A percentile compares a stretch with the other conserved stretches of the same genome.
phyloP scores from a whole-genome alignment of 2,797 vertebrate species.

The Sciurus carolinensis region DNA sequence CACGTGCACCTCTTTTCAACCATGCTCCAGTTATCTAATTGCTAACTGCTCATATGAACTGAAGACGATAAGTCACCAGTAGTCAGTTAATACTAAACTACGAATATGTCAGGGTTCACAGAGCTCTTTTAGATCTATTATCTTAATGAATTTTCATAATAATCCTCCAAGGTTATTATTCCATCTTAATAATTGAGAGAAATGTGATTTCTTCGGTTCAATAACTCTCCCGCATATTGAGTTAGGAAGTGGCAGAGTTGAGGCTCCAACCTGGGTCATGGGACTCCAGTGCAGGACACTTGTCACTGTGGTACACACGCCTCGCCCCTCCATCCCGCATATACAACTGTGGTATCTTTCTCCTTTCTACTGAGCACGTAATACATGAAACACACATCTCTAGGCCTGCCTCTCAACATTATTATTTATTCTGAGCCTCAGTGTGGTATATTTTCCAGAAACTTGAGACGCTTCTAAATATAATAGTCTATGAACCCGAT shows the following conservation, averaged over 20 bases:
- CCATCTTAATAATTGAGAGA: not conserved
- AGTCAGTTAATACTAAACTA: not conserved
- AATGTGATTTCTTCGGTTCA: slow-evolving; percentile 9
- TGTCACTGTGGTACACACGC: not conserved
- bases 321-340: not conserved
- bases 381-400: not conserved
- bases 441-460: slow-evolving; percentile 16
- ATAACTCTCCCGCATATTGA: not conserved
- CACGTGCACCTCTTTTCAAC: not conserved
- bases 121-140: not conserved
- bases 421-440: not conserved
- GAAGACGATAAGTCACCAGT: not conserved
- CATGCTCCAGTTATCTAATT: not conserved
- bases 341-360: not conserved
- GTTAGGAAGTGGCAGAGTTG: not conserved
- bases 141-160: slow-evolving; percentile 26
- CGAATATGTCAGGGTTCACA: not conserved
- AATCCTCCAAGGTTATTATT: slow-evolving; percentile 5
- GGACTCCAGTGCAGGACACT: not conserved
- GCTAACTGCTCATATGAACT: not conserved
- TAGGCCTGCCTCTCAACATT: not conserved
- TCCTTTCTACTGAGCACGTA: not conserved
- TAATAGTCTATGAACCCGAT: not conserved
- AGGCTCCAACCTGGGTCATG: not conserved
- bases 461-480: slow-evolving; percentile 4